These are phyloP conservation scores for Rhinopomastus cyanomelas DNA, from an alignment of 2,113 vertebrate species.

Conservation along the genomic window DNA sequence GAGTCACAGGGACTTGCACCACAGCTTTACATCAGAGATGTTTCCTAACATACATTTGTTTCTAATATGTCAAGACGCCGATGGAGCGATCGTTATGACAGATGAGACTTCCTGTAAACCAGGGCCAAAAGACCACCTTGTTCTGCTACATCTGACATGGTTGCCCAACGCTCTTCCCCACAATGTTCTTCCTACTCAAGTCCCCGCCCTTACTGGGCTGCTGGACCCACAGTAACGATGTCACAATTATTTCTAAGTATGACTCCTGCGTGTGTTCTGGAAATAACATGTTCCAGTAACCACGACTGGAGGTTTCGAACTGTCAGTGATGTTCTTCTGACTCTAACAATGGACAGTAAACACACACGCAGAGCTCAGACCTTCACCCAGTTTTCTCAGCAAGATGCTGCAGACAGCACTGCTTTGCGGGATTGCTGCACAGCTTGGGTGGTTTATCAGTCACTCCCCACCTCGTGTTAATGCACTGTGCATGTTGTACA, in stretches of 20 bases:
- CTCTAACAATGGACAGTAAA: constrained; percentile 41
- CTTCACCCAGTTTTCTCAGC: constrained; percentile 8
- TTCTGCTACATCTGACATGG: not conserved
- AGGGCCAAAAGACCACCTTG: constrained; percentile 36
- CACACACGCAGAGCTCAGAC: constrained; percentile 5
- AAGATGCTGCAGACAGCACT: not conserved
- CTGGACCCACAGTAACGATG: not conserved
- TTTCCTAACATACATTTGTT: constrained; percentile 16
- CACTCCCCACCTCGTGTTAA: constrained; percentile 27
- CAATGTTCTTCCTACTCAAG: not conserved
- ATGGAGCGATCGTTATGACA: constrained; percentile 10
- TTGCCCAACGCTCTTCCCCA: not conserved
- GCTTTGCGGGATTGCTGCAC: constrained; percentile 9
- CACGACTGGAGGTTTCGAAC: constrained; percentile 6
- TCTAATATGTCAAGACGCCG: constrained; percentile 19
- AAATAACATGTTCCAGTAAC: constrained; percentile 22
- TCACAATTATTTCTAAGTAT: constrained; percentile 26
- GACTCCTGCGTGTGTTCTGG: constrained; percentile 10
- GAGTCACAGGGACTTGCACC: not conserved
- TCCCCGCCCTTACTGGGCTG: not conserved
- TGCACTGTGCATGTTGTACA: not conserved
- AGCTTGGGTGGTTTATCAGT: constrained; percentile 34
- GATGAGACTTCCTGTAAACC: constrained; percentile 29
- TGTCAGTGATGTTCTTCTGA: constrained; percentile 22
- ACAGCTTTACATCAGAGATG: not conserved